Conservation (phyloP, 1,140 invertebrate species). For the Ptiloglossa arizonensis region DNA sequence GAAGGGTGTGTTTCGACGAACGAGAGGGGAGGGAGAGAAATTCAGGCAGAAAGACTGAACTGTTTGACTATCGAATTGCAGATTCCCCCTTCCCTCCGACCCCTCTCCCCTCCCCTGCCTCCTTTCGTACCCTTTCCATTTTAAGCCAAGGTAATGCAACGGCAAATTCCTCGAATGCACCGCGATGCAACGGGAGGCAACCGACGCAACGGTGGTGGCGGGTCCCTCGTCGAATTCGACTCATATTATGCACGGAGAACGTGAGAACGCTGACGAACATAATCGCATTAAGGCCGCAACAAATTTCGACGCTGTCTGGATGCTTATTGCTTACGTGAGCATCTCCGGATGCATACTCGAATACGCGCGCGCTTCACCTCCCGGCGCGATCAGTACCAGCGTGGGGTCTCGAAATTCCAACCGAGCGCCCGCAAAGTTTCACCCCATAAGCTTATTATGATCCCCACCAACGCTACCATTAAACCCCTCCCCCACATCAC, state of each 20-base stretch:
- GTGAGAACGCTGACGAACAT: conserved; percentile 43
- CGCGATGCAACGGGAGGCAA: neutral
- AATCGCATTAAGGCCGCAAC: conserved; percentile 50
- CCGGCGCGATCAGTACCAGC: neutral
- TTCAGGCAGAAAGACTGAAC: neutral
- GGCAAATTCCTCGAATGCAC: neutral
- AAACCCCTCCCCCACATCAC: too few species aligned
- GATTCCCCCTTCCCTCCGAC: neutral
- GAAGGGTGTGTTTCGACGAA: conserved; percentile 24
- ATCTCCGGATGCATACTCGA: conserved; percentile 3
- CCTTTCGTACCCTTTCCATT: too few species aligned
- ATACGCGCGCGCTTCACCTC: neutral
- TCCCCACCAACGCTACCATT: too few species aligned
- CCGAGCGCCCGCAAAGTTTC: neutral
- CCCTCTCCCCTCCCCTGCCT: too few species aligned
- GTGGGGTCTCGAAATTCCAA: conserved; percentile 6
- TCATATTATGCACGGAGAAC: conserved; percentile 34
- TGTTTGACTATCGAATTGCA: conserved; percentile 11
- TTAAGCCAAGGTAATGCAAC: neutral
- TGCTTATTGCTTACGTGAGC: conserved; percentile 43
- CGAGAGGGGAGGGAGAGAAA: neutral
- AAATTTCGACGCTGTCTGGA: conserved; percentile 47
- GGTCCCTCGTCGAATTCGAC: conserved; percentile 31
- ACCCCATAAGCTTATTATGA: conserved; percentile 28
- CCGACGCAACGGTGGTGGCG: too few species aligned